Base-by-base conservation (phyloP, 2,888 invertebrate species). In the Beris chalybata region DNA sequence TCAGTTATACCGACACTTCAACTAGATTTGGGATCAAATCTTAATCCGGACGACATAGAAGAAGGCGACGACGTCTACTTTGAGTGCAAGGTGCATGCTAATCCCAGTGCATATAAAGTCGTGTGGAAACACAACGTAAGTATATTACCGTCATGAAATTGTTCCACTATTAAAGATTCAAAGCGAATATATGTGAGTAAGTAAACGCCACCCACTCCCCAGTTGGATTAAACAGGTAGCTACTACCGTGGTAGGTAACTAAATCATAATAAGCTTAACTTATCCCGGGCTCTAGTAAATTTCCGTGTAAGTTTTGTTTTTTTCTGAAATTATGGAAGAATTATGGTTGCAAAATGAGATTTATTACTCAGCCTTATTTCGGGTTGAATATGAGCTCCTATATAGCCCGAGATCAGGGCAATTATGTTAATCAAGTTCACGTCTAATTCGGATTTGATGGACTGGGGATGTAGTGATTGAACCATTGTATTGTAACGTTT, bases 61-160 rank as follows among this genome's bases (percentile, higher is more conserved):
- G 91, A 91, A 80, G 90, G 89, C 69, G 89, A 89, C 76, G 90
- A 91, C 80, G 89, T 90, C 71, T 90, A 90, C 78, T 90, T 91
- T 77, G 90, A 90, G 81, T 91, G 91, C 81, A 87, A 88, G 81
- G 87, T 91, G 74, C 85, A 86, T 77, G 88, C 91, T 71, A 91
- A 91, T 83, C 91, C 91, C 12, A 84, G 83, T 78, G 89, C 90
- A 73, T 89, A 91, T 79, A 90, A 90, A 84, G 89, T 91, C 73
- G 83, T 90, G 68, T 91, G 91, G 91, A 87, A 87, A 74, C 90
- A 90, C 80, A 89, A 90, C 79, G 91, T 91, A 82, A 89, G 90
- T 88, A 74, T 57, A 68, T 53, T 22, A 22, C 22, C 22, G 2
- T 22, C 22, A 22, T 22, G 22, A 22, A 22, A 22, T 22, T 22